phyloP scores from a whole-genome alignment of 2,113 vertebrate genomes.

The Salvator merianae region DNA sequence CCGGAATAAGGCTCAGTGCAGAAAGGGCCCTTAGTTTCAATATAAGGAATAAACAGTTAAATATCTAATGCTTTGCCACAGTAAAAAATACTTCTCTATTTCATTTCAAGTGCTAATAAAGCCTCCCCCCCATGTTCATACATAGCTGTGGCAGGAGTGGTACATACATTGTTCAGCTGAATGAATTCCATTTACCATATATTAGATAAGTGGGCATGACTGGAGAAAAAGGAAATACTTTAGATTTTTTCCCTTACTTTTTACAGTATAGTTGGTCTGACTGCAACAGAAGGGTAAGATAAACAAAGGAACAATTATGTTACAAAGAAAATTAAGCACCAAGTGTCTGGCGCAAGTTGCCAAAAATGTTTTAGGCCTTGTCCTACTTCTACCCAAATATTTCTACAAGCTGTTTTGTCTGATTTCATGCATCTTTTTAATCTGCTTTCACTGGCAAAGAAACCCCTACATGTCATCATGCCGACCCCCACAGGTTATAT shows the following conservation, averaged over 20 bases:
- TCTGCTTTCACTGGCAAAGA: constrained; percentile 6
- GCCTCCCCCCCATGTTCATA: not conserved
- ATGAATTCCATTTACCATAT: constrained; percentile 3
- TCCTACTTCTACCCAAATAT: constrained; percentile 10
- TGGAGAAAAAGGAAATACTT: not conserved
- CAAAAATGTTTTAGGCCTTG: constrained; percentile 25
- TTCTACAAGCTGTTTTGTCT: constrained; percentile 15
- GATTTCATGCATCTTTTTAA: constrained; percentile 18
- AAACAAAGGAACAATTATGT: constrained; percentile 26
- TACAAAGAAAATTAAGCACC: constrained; percentile 13
- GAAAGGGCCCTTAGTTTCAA: not conserved
- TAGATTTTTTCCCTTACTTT: not conserved
- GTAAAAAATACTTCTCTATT: not conserved
- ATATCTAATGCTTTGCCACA: not conserved
- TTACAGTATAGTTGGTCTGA: constrained; percentile 14
- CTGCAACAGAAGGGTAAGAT: constrained; percentile 1
- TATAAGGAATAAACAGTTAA: not conserved
- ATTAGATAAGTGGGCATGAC: not conserved
- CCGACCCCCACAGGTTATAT: not conserved
- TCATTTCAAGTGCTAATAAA: not conserved
- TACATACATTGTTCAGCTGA: not conserved
- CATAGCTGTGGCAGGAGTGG: not conserved
- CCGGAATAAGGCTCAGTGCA: no score
- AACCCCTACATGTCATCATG: not conserved
- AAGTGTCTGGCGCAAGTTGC: constrained; percentile 14